Base-by-base conservation (phyloP, 2,797 vertebrate genomes). In the Yasuhikotakia modesta region DNA sequence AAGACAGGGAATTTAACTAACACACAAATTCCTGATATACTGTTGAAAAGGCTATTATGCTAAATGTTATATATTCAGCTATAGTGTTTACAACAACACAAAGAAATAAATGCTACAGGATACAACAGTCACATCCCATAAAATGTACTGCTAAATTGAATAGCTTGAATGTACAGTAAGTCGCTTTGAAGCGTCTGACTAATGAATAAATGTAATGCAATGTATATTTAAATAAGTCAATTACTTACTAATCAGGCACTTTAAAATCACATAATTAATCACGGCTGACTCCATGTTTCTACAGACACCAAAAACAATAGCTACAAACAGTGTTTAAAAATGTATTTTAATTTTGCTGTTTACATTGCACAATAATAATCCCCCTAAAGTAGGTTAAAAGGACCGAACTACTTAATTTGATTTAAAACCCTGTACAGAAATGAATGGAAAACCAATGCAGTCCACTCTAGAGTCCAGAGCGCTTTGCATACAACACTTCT, bases 401-500 rank as follows among this genome's bases (percentile, higher is more conserved):
- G 43, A 11, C 2, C 27, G 35, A 68, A 81, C 32, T 14, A 67
- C 45, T 52, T 24, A 64, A 61, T 24, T 69, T 45, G 79, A 76
- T 58, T 60, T 45, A n/a, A 69, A 74, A 64, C 65, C 32, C 65
- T 66, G 50, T 60, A 73, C 16, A 70, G 68, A 30, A 68, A n/a
- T 4, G 14, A 17, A 35, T 77, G 39, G 46, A 45, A 32, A 82
- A 74, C 53, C 45, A 52, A 77, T 79, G 65, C 63, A 79, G 32
- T 82, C 65, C 65, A 73, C 70, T 35, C 88, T 93, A 89, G 84
- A 86, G 87, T 72, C 84, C 89, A 87, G 90, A 85, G 86, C n/a
- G 93, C 88, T 93, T 94, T 94, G 93, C 93, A 95, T 91, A 90
- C 93, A 92, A 95, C 94, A 94, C 94, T 93, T 94, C 94, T 97